Evolutionary conservation across 2,888 invertebrate species (phyloP).

Genomic region (Drosophila pseudotalamancana): DNA sequence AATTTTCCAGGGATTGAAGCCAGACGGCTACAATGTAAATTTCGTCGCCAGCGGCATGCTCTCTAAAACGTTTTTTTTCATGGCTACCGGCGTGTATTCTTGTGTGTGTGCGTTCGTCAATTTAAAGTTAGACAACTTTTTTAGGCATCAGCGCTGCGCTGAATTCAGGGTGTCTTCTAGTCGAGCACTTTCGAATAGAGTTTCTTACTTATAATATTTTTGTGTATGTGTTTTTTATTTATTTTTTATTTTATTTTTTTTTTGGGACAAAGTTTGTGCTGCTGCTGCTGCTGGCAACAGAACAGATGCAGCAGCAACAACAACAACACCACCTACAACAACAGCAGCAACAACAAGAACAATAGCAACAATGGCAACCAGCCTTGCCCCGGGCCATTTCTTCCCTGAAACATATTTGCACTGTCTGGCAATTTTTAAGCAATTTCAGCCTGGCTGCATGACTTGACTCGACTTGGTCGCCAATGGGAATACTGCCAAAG

Average conservation of each 20-base stretch:
- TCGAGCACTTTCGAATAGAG: too few species aligned
- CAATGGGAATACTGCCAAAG: constrained; percentile 30
- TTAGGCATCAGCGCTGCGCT: too few species aligned
- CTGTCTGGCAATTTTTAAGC: constrained; percentile 80
- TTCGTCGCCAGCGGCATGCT: too few species aligned
- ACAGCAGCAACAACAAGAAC: constrained; percentile 1
- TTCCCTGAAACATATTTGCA: constrained; percentile 72
- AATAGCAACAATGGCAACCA: constrained; percentile 11
- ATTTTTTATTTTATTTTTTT: not conserved
- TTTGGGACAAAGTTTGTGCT: constrained; percentile 69
- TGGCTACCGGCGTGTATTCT: too few species aligned
- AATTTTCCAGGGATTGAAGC: too few species aligned
- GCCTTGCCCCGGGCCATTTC: constrained; percentile 44
- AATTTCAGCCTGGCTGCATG: constrained; percentile 71
- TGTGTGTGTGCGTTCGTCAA: constrained; percentile 7
- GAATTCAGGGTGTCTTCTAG: too few species aligned
- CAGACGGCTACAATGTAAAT: too few species aligned
- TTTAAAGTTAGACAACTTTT: too few species aligned
- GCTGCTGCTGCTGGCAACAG: constrained; percentile 60
- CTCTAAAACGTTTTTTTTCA: too few species aligned
- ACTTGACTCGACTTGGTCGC: constrained; percentile 60
- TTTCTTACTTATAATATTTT: too few species aligned
- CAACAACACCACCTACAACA: not conserved
- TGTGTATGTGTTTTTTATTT: not conserved
- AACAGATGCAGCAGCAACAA: constrained; percentile 7